These are phyloP conservation scores for Peromyscus leucopus DNA, from an alignment of 2,113 vertebrate genomes.

Conservation along the genomic window DNA sequence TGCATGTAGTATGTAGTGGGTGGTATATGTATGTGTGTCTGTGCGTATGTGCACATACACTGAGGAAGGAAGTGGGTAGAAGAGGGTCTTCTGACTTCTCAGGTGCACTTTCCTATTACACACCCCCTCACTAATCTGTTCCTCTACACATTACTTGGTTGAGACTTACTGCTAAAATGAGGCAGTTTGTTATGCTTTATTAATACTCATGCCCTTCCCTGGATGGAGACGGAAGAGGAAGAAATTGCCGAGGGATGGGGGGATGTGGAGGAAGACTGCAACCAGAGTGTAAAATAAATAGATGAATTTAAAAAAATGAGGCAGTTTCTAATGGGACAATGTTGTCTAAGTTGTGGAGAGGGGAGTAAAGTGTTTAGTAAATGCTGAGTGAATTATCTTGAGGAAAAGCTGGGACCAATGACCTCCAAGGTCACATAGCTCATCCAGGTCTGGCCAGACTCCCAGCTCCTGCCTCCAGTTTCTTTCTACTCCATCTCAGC, in stretches of 20 bases:
- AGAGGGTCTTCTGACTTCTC: background rate
- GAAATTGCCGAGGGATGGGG: no score
- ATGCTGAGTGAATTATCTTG: background rate
- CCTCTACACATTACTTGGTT: background rate
- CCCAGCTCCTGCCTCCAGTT: fast-evolving
- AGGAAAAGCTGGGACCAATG: background rate
- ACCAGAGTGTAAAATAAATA: no score
- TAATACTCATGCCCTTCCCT: no score
- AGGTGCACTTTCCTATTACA: background rate
- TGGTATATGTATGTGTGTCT: background rate
- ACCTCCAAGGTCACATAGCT: background rate
- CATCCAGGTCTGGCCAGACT: background rate
- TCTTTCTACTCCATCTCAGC: background rate
- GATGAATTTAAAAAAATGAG: background rate
- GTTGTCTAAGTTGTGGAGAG: background rate
- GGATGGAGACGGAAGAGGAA: no score
- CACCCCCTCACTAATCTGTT: background rate
- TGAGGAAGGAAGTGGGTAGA: background rate
- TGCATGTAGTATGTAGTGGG: background rate
- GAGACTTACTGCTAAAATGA: background rate
- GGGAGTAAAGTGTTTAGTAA: background rate
- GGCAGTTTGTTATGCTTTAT: background rate
- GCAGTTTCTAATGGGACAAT: background rate
- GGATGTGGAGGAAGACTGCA: no score
- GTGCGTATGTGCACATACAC: background rate